Conservation (phyloP, 2,888 invertebrate genomes). For the Drosophila birchii region DNA sequence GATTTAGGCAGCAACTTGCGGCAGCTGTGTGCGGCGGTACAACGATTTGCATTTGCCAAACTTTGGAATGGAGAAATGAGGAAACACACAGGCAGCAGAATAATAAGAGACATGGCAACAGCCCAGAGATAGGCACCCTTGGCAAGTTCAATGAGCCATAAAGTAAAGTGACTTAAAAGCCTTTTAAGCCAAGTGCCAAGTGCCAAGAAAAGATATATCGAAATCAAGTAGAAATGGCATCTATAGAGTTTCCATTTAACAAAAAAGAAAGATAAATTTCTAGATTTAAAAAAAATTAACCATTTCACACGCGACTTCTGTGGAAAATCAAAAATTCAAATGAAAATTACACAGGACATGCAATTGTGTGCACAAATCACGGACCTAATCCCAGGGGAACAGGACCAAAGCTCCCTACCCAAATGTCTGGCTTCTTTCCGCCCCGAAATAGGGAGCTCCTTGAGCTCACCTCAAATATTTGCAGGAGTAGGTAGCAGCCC, state of each 20-base stretch:
- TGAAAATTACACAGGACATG: slow-evolving; percentile 6
- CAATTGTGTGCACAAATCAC: slow-evolving; percentile 18
- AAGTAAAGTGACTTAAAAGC: slow-evolving; percentile 10
- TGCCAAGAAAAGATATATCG: neutral
- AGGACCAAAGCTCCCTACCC: slow-evolving; percentile 1
- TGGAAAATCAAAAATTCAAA: slow-evolving; percentile 4
- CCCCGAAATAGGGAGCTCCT: neutral
- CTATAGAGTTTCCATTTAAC: too few species aligned
- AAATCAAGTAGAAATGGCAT: neutral
- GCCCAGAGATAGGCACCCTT: neutral
- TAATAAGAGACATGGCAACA: slow-evolving; percentile 7
- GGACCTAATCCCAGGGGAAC: slow-evolving; percentile 2
- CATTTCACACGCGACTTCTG: neutral
- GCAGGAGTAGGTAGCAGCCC: neutral
- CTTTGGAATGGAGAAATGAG: slow-evolving; percentile 12
- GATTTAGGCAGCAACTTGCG: slow-evolving; percentile 35
- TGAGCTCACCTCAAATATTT: slow-evolving; percentile 32
- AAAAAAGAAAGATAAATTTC: neutral
- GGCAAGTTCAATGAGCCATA: slow-evolving; percentile 16
- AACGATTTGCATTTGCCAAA: slow-evolving; percentile 44
- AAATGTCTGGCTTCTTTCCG: neutral
- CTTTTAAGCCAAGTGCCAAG: slow-evolving; percentile 1
- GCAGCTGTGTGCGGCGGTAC: slow-evolving; percentile 16
- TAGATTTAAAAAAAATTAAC: neutral
- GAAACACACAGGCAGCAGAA: slow-evolving; percentile 4